These are phyloP conservation scores for Caradrina kadenii DNA, from an alignment of 2,888 invertebrate genomes.

Conservation along the genomic window DNA sequence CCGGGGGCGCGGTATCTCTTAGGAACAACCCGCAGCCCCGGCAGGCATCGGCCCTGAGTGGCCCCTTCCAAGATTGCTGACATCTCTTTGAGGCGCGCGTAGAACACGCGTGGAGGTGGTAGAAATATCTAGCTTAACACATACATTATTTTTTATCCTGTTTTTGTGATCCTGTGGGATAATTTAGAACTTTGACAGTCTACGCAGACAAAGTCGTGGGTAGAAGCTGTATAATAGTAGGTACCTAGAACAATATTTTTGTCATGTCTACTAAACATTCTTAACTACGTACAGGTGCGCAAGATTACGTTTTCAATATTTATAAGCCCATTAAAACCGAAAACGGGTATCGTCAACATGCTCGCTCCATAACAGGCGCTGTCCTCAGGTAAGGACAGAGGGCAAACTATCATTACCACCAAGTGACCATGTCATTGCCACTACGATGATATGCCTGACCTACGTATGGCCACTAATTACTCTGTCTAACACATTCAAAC, in stretches of 20 bases:
- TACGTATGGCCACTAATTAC: constrained; percentile 35
- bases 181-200: too few relatives aligned
- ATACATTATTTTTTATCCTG: too few relatives aligned
- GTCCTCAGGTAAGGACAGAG: constrained; percentile 64
- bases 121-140: too few relatives aligned
- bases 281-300: constrained; percentile 8
- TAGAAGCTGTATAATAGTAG: background rate
- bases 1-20: too few relatives aligned
- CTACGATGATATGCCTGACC: constrained; percentile 37
- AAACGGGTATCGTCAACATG: constrained; percentile 46
- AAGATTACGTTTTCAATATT: constrained; percentile 31
- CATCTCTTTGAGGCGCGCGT: too few relatives aligned
- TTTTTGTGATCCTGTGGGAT: too few relatives aligned
- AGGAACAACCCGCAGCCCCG: too few relatives aligned
- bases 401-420: constrained; percentile 45
- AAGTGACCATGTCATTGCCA: constrained; percentile 57
- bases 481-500: constrained; percentile 17
- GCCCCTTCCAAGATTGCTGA: too few relatives aligned
- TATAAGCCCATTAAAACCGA: constrained; percentile 38
- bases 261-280: background rate
- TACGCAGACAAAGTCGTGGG: too few relatives aligned
- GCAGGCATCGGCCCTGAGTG: too few relatives aligned
- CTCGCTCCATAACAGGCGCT: constrained; percentile 50
- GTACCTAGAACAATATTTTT: background rate
- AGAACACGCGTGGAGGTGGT: too few relatives aligned